phyloP scores from a whole-genome alignment of 1,140 invertebrate species.

The Rhyacophila brunnea region DNA sequence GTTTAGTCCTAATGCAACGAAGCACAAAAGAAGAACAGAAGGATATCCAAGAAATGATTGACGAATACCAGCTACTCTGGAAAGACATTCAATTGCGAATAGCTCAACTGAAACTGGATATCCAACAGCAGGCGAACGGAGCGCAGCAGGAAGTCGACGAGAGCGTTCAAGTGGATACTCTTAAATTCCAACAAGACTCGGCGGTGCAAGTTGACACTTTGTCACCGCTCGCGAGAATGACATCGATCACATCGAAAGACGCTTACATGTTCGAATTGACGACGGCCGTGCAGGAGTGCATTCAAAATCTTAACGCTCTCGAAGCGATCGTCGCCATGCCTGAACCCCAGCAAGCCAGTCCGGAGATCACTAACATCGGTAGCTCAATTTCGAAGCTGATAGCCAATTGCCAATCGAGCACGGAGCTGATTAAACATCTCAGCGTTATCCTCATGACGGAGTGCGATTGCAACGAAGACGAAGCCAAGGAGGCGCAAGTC shows the following conservation, averaged over 20 bases:
- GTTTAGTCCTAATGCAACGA: constrained; percentile 58
- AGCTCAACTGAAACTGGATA: constrained; percentile 48
- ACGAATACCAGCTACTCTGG: constrained; percentile 68
- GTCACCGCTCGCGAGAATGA: constrained; percentile 51
- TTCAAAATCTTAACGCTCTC: constrained; percentile 55
- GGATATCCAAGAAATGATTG: constrained; percentile 62
- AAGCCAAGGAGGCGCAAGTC: constrained; percentile 66
- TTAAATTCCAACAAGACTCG: constrained; percentile 71
- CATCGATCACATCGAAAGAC: constrained; percentile 73
- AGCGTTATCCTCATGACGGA: constrained; percentile 72
- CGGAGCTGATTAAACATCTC: constrained; percentile 78
- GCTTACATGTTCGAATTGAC: constrained; percentile 73
- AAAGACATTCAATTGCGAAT: constrained; percentile 61
- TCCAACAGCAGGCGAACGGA: constrained; percentile 42
- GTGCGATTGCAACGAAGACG: constrained; percentile 65
- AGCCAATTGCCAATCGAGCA: constrained; percentile 67
- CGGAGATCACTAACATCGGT: constrained; percentile 54
- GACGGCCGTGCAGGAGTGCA: constrained; percentile 65
- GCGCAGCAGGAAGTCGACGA: constrained; percentile 53
- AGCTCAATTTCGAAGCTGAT: constrained; percentile 64
- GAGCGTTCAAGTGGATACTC: constrained; percentile 68
- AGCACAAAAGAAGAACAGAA: constrained; percentile 51
- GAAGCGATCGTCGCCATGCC: constrained; percentile 54
- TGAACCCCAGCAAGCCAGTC: constrained; percentile 53
- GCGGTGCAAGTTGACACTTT: constrained; percentile 78